Base-by-base conservation (phyloP, 2,113 vertebrate genomes). In the Hydrolagus affinis region DNA sequence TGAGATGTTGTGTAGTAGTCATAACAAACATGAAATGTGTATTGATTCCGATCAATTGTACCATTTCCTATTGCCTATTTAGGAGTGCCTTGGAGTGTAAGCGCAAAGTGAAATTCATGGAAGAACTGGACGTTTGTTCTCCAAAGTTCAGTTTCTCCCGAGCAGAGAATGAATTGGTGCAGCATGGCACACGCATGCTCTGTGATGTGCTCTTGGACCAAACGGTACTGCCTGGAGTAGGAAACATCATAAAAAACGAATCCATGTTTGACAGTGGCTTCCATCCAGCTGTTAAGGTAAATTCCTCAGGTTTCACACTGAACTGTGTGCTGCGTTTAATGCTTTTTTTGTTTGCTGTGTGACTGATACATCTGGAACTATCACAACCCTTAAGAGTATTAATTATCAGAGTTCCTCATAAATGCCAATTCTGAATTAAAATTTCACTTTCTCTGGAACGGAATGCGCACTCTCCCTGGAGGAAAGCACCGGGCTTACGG, bases 201-300 rank as follows among this genome's bases (percentile, higher is more conserved):
- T 97, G 97, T 87, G 96, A 98, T 74, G 94, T 96, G 86, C 91
- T 99, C 76, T 88, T 99, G 86, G 96, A 98, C 90, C 98, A 98
- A 90, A 87, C 91, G 64, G 91, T 98, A 71, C 91, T 98, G 88
- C 97, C 97, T 0, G 98, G 98, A 59, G 96, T 98, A 0, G 97
- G 97, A 85, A 99, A 98, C 89, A 99, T 99, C 88, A 99, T 98
- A 89, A 98, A 95, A 92, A 98, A 98, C 15, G 97, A 99, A 93
- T 95, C 95, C 11, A 93, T 98, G 12, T 96, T 96, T 90, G 95
- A 97, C 90, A 95, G 95, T 17, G 93, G 95, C 85, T 92, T 98
- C 70, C 94, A 96, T 87, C 98, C 97, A 86, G 93, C 92, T 86
- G 88, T 96, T 87, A 94, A 93, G 93, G 97, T 97, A 92, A 1